phyloP scores from a whole-genome alignment of 2,113 vertebrate species.

The Leiothrix lutea region DNA sequence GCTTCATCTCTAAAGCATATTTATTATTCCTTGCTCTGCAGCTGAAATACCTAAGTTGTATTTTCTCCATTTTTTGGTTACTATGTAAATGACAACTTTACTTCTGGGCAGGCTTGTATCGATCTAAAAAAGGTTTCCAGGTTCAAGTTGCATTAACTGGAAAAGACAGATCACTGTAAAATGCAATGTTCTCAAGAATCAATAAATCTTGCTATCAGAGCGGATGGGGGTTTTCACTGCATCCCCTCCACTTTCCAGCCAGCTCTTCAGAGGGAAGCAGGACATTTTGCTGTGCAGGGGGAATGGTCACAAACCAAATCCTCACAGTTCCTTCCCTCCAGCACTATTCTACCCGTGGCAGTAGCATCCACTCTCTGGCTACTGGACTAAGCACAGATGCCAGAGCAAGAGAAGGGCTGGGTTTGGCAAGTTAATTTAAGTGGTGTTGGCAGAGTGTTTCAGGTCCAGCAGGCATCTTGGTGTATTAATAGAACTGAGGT shows the following conservation, averaged over 20 bases:
- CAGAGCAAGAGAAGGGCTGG: background rate
- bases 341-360: background rate
- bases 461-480: background rate
- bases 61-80: background rate
- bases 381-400: background rate
- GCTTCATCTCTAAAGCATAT: background rate
- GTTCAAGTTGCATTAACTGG: conserved; percentile 45
- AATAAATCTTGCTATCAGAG: conserved; percentile 34
- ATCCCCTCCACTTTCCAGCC: background rate
- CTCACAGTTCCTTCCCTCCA: background rate
- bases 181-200: conserved; percentile 20
- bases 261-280: background rate
- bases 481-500: background rate
- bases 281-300: background rate
- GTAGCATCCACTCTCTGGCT: background rate
- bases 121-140: conserved; percentile 49
- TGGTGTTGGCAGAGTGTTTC: background rate
- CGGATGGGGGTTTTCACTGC: background rate
- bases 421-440: background rate
- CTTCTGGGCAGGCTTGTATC: conserved; percentile 8
- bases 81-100: background rate
- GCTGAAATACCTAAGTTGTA: background rate
- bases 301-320: background rate
- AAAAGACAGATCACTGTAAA: conserved; percentile 16
- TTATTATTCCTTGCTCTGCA: background rate